Evolutionary conservation across 2,888 invertebrate genomes (phyloP), one percentile per base, ranked within the genome.

Genomic region (Ormia ochracea): DNA sequence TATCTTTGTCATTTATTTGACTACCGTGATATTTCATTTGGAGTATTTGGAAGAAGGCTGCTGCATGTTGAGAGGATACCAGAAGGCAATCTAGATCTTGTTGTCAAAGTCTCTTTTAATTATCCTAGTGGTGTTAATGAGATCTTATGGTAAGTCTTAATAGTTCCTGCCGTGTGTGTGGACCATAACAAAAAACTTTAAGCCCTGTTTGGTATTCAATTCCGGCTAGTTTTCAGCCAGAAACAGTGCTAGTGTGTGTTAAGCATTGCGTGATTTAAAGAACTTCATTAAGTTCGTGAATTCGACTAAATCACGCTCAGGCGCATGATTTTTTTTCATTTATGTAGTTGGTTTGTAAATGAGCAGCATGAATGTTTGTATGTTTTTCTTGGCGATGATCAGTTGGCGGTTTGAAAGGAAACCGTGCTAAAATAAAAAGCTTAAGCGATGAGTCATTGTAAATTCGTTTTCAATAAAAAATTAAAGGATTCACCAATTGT

Each of bases 211-310:
- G 43, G 31, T 59, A 1, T 14, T 69, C 23, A 17, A 21, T 50
- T 61, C 12, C 21, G 50, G 41, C 41, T 17, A 52, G 10, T 7
- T 38, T 45, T 33, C 1, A 56, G 78, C 79, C 84, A 21, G 83
- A 82, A 10, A 9, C 19, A 82, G 81, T 81, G 83, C 86, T 86
- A 86, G 87, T 84, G 85, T 83, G 84, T 82, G 83, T 85, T 85
- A 86, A 85, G 58, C 86, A 86, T 88, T 88, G 90, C 90, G 90
- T 90, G 89, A 90, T 89, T 88, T 89, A 88, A 87, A 89, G 89
- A 88, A 90, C 89, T 90, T 90, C 89, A 90, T 90, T 90, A 90
- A 90, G 89, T 88, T 90, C 90, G 90, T 90, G 90, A 89, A 90
- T 89, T 90, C 88, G 89, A 88, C 86, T 86, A 86, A 88, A 90